phyloP scores from a whole-genome alignment of 2,797 vertebrate species.

The Meriones psammophilus region DNA sequence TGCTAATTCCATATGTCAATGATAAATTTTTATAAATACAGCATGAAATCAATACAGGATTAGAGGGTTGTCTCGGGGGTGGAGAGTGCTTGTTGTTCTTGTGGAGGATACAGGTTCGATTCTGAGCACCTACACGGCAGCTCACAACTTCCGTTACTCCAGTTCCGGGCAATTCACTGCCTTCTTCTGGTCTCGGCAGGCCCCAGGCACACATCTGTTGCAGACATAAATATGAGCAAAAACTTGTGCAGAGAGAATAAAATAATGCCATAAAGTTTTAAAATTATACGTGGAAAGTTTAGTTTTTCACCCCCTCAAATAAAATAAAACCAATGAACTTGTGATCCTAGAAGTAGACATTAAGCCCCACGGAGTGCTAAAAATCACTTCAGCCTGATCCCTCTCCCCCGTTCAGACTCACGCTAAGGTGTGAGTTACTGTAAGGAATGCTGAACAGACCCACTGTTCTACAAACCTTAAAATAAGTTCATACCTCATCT shows the following conservation, averaged over 20 bases:
- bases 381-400: not conserved
- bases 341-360: not conserved
- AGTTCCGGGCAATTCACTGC: not conserved
- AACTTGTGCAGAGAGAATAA: not conserved
- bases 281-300: not conserved
- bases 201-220: not conserved
- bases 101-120: not conserved
- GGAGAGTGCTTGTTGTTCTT: not conserved
- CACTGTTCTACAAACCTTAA: conserved; percentile 53
- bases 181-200: not conserved
- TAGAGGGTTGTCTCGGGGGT: not conserved
- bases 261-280: not conserved
- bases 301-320: not conserved
- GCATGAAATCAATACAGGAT: not conserved
- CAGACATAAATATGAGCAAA: no score
- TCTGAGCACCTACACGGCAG: no score
- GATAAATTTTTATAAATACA: not conserved
- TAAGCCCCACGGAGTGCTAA: not conserved
- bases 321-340: not conserved
- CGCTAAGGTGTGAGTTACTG: not conserved
- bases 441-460: not conserved
- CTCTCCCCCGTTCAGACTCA: not conserved
- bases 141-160: not conserved
- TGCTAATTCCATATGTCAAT: not conserved
- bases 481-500: conserved; percentile 63